Evolutionary conservation across 1,140 invertebrate genomes (phyloP).

Genomic region (Cyrtorhinus lividipennis): DNA sequence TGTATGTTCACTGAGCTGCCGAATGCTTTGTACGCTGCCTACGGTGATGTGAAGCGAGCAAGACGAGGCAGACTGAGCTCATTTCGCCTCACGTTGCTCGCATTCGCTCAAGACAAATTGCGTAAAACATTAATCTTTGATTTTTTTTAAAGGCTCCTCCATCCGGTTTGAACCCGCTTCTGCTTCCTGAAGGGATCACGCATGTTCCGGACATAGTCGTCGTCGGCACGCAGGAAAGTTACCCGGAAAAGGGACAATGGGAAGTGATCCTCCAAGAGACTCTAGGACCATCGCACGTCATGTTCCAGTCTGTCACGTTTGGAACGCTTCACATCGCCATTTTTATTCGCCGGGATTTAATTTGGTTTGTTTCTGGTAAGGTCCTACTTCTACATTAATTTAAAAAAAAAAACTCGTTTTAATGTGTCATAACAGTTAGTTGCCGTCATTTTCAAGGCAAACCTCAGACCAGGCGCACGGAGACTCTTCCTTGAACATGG

Average conservation of each 20-base stretch:
- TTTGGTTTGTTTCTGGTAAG: slow-evolving; percentile 72
- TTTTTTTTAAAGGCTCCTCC: slow-evolving; percentile 32
- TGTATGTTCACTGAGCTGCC: no score
- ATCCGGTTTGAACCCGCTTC: slow-evolving; percentile 65
- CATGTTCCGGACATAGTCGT: slow-evolving; percentile 81
- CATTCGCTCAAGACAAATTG: no score
- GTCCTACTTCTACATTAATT: not conserved
- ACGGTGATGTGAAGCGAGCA: no score
- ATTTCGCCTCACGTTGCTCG: no score
- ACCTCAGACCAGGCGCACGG: no score
- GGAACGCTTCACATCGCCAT: slow-evolving; percentile 76
- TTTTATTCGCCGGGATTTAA: slow-evolving; percentile 75
- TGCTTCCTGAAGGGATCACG: slow-evolving; percentile 65
- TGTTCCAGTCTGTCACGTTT: slow-evolving; percentile 63
- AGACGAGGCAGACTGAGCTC: no score
- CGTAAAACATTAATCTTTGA: not conserved
- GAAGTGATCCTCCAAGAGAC: slow-evolving; percentile 82
- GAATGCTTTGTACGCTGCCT: no score
- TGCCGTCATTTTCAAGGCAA: no score
- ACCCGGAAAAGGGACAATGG: slow-evolving; percentile 72
- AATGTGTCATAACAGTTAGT: no score
- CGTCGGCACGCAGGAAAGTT: slow-evolving; percentile 86
- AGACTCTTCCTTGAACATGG: no score
- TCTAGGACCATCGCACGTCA: slow-evolving; percentile 74
- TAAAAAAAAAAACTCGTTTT: no score